Conservation (phyloP, 2,113 vertebrate species). For the Neotoma lepida region DNA sequence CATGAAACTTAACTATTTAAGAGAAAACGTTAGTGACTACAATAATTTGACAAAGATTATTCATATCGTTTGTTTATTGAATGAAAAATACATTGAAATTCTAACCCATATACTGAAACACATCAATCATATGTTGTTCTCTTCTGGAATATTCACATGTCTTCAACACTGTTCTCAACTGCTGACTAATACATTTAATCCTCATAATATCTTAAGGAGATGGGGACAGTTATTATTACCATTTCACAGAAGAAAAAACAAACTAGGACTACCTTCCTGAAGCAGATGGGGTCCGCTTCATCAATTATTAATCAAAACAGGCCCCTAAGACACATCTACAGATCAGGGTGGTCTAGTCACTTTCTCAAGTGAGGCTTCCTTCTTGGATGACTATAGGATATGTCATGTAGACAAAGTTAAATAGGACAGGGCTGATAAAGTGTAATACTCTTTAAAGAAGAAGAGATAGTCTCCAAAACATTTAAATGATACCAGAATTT, state of each 20-base stretch:
- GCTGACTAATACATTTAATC: background rate
- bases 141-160: background rate
- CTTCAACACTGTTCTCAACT: background rate
- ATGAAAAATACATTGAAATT: background rate
- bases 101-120: background rate
- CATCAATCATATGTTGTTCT: background rate
- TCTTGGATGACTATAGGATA: background rate
- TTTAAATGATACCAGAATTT: background rate
- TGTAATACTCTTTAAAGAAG: background rate
- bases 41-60: slow-evolving; percentile 10
- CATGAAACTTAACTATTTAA: slow-evolving; percentile 3
- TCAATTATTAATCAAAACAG: no score
- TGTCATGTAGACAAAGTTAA: background rate
- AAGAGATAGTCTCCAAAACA: background rate
- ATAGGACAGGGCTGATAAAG: background rate
- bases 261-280: background rate
- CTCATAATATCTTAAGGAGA: background rate
- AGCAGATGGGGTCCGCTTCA: no score
- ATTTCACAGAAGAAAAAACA: background rate
- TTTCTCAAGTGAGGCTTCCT: no score
- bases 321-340: no score
- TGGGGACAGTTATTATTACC: background rate
- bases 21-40: background rate
- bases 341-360: no score
- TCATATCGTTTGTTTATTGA: background rate